Percentiles rank a stretch among this genome's conserved stretches.
Conservation (phyloP, 2,888 invertebrate genomes). For the Calameuta pallipes region DNA sequence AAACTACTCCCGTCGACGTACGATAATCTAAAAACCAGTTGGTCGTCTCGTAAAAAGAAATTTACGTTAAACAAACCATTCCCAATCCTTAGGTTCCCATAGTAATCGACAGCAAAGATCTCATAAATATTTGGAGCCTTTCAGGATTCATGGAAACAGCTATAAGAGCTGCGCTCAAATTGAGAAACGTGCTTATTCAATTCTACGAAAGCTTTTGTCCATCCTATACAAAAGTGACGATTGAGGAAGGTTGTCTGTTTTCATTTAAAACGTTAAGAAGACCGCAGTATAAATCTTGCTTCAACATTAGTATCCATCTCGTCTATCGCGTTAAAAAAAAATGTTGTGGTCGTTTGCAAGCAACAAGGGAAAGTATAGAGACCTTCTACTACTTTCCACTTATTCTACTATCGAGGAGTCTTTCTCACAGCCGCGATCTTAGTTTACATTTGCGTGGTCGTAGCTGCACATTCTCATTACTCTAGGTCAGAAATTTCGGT, state of each 20-base stretch:
- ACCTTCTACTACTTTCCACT: not conserved
- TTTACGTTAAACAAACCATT: not conserved
- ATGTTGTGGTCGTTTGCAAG: not conserved
- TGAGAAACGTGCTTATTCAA: not conserved
- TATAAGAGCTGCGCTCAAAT: not conserved
- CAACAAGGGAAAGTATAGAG: not conserved
- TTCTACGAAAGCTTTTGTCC: not conserved
- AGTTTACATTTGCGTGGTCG: slow-evolving; percentile 7
- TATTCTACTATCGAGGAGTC: not conserved
- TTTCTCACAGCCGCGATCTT: not conserved
- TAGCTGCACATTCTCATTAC: slow-evolving; percentile 29
- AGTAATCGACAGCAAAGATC: not conserved
- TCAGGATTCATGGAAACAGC: not conserved
- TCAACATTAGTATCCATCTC: not conserved
- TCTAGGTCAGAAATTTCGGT: not conserved
- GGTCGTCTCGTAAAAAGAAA: not conserved
- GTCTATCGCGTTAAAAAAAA: not conserved
- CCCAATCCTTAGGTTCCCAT: not conserved
- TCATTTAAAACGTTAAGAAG: not conserved
- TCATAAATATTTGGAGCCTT: not conserved
- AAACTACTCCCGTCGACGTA: not conserved
- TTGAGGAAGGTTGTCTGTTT: not conserved
- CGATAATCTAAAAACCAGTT: not conserved
- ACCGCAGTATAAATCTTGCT: not conserved
- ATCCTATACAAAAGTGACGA: not conserved